Evolutionary conservation across 1,140 invertebrate species (phyloP).

Genomic region (Saccostrea cuccullata): DNA sequence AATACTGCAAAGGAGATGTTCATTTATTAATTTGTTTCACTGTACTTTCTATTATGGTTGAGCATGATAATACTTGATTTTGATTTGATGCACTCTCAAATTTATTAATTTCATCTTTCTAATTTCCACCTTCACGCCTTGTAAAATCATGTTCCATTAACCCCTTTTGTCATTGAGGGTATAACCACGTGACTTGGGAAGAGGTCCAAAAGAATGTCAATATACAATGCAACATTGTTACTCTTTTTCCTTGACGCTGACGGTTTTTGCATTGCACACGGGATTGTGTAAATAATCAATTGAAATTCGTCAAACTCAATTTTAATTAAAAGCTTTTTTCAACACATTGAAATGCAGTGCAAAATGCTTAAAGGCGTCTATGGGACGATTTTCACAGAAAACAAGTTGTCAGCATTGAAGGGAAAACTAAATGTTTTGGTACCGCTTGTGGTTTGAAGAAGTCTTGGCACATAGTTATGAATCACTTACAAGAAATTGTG

Average conservation of each 20-base stretch:
- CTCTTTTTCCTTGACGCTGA: neutral
- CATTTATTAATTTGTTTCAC: neutral
- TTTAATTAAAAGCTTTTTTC: constrained; percentile 30
- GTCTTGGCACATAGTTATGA: constrained; percentile 25
- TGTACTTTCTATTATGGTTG: neutral
- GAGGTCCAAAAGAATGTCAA: neutral
- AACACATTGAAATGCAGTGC: neutral
- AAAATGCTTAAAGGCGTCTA: neutral
- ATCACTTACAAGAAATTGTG: neutral
- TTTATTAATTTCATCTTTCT: constrained; percentile 16
- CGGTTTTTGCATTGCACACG: neutral
- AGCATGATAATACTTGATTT: constrained; percentile 12
- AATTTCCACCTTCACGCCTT: neutral
- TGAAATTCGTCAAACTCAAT: constrained; percentile 31
- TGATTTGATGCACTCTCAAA: constrained; percentile 6
- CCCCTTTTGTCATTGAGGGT: neutral
- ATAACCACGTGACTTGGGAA: neutral
- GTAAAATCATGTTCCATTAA: neutral
- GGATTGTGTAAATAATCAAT: constrained; percentile 29
- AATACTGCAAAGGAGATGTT: neutral
- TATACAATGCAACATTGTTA: constrained; percentile 20
- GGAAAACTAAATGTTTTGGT: constrained; percentile 26
- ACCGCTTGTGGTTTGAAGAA: neutral
- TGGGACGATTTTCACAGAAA: neutral
- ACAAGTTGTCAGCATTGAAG: neutral